Percentiles rank a stretch among this genome's conserved stretches.
phyloP scores from a whole-genome alignment of 2,888 invertebrate species.

The Thysanoteuthis rhombus region DNA sequence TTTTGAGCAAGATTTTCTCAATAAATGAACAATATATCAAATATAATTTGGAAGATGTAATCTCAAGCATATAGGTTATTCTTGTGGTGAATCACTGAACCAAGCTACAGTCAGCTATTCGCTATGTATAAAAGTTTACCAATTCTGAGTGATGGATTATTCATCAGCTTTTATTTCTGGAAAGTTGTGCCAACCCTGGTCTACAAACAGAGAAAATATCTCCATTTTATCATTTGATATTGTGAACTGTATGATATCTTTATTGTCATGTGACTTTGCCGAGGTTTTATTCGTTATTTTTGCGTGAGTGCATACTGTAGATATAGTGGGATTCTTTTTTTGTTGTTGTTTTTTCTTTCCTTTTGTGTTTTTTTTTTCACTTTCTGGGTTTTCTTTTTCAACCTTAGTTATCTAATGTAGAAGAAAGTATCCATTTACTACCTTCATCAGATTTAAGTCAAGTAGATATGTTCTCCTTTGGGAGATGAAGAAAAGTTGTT shows the following conservation, averaged over 20 bases:
- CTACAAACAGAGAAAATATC: not conserved
- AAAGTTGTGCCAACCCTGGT: not conserved
- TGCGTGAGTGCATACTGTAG: not conserved
- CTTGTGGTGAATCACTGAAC: too few relatives aligned
- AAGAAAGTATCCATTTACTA: not conserved
- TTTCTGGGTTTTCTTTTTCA: not conserved
- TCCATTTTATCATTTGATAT: not conserved
- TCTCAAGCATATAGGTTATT: too few relatives aligned
- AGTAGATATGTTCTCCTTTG: not conserved
- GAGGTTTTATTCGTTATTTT: not conserved
- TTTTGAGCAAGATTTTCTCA: too few relatives aligned
- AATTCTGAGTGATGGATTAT: too few relatives aligned
- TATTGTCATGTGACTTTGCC: not conserved
- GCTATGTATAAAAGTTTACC: too few relatives aligned
- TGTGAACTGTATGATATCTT: not conserved
- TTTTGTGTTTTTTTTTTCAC: not conserved
- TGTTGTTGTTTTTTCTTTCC: not conserved
- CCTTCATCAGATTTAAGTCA: conserved; percentile 12
- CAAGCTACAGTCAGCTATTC: too few relatives aligned
- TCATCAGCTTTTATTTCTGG: not conserved
- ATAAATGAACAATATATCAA: too few relatives aligned
- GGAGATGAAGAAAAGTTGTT: not conserved
- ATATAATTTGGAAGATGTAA: too few relatives aligned
- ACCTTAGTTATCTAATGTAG: not conserved
- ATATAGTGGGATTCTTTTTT: not conserved